Base-by-base conservation (phyloP, 2,113 vertebrate genomes). In the Carettochelys insculpta region DNA sequence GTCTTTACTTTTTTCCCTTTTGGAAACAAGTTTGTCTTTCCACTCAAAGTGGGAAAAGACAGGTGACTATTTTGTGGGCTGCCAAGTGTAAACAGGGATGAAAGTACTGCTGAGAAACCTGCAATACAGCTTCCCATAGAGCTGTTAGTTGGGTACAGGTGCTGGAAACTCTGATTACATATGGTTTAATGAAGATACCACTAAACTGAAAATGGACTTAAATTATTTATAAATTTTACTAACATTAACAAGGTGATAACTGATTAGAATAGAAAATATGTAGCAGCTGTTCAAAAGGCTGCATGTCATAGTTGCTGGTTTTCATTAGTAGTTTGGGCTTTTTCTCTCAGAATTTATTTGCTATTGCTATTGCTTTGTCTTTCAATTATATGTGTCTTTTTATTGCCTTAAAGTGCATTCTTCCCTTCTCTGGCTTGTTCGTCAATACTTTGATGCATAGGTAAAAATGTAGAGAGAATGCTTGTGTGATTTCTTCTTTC, bases 201-300 rank as follows among this genome's bases (percentile, higher is more conserved):
- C 73, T 50, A 90, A 86, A 85, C 80, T 89, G 43, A 85, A 91
- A 90, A 58, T 90, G n/a, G 48, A 83, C 58, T 25, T 87, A 41
- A 94, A 56, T 94, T 95, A 81, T 89, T 90, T 12, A 80, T 93
- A 8, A 29, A 83, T 50, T 87, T 68, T 92, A 52, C 83, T 71
- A 90, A 9, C 9, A 29, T 83, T 86, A 92, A 83, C 92, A 87
- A 90, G 77, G 38, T 53, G 85, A 34, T 43, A 53, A 73, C 54
- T 94, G 79, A 61, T 58, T 91, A 47, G 41, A 45, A 90, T 82
- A 58, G 43, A 47, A 25, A 68, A 54, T 25, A 38, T 47, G 27
- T 27, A 25, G 75, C 45, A 48, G 31, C 43, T 20, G 75, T 77
- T 77, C 43, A 77, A 48, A 77, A 48, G 75, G 27, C 47, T 14